A percentile compares a stretch with the other conserved stretches of the same genome.
Conservation (phyloP, 35 echinoderm and acorn worm genomes). For the Ophioderma brevispina region DNA sequence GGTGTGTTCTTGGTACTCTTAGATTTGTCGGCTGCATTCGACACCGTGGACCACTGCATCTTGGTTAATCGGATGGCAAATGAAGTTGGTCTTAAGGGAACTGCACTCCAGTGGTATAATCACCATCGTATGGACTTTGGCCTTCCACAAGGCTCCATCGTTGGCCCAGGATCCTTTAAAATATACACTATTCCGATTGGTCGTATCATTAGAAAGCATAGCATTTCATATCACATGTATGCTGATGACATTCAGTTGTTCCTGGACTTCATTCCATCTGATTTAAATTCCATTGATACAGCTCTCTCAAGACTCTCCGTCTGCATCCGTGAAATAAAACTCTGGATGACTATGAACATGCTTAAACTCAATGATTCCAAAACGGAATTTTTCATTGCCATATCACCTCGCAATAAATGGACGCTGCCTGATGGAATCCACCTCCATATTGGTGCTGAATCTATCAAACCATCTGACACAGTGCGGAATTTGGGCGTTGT, state of each 20-base stretch:
- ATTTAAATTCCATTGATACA: background rate
- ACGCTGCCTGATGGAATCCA: background rate
- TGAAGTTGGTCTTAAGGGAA: background rate
- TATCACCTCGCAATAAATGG: conserved; percentile 10
- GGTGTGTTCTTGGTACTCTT: too few relatives aligned
- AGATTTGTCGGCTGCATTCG: too few relatives aligned
- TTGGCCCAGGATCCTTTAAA: conserved; percentile 13
- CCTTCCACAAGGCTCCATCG: conserved; percentile 13
- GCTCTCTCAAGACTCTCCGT: conserved; percentile 15
- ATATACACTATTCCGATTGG: background rate
- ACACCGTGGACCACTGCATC: too few relatives aligned
- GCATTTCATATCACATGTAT: conserved; percentile 15
- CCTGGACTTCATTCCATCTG: background rate
- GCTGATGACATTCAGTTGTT: conserved; percentile 10
- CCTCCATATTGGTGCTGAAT: conserved; percentile 4
- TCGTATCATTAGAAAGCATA: conserved; percentile 3
- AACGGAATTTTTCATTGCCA: conserved; percentile 22
- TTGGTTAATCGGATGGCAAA: background rate
- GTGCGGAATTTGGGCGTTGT: conserved; percentile 2
- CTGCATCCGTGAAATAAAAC: conserved; percentile 37
- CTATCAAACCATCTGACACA: background rate
- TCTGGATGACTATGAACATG: conserved; percentile 16
- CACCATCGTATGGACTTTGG: background rate
- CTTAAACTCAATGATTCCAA: conserved; percentile 21
- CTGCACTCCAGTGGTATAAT: background rate